Evolutionary conservation across 92 coral and sea anemone species (phyloP), one percentile per base, ranked within the genome.

Genomic region (Isaurus tuberculatus): DNA sequence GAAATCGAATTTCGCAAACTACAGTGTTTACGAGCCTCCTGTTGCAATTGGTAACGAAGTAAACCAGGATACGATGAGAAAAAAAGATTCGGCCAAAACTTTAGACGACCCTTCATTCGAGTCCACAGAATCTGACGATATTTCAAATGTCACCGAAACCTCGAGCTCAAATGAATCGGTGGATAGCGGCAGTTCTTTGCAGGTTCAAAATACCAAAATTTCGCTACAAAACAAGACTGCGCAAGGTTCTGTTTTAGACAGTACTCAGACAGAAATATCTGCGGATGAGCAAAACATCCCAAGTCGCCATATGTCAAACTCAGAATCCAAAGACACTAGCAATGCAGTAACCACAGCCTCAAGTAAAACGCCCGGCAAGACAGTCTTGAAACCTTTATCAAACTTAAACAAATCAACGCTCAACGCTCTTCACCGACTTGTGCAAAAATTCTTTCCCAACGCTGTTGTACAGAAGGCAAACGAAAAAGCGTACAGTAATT

Each of bases 391-490:
- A 60, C 82, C 82, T 15, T 43, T 77, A 65, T 57, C 70, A 34
- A 77, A 77, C 70, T 36, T 77, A 33, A 77, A 26, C 22, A 77
- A 58, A 77, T 77, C 82, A 15, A 77, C 82, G 8, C 69, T 77
- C 15, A 58, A 34, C 4, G 68, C 34, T 60, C 68, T 77, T 32
- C 82, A 77, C 49, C 75, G 71, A 33, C 83, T 44, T 7, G 73
- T 73, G 20, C 83, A 84, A 22, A 73, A 72, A 36, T 77, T 77
- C 46, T 77, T 77, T 23, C 82, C 82, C 10, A 77, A 77, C 16
- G 70, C 27, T 16, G 36, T 64, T 33, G 82, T 77, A 33, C 70
- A 77, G 22, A 77, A 84, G 15, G 31, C 25, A 40, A 79, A 44
- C 27, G 66, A 29, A 22, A 48, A 73, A 72, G 60, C 77, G 30